Percentiles rank a stretch among this genome's conserved stretches.
These are phyloP conservation scores for Naja naja DNA, from an alignment of 2,113 vertebrate species.

Conservation along the genomic window DNA sequence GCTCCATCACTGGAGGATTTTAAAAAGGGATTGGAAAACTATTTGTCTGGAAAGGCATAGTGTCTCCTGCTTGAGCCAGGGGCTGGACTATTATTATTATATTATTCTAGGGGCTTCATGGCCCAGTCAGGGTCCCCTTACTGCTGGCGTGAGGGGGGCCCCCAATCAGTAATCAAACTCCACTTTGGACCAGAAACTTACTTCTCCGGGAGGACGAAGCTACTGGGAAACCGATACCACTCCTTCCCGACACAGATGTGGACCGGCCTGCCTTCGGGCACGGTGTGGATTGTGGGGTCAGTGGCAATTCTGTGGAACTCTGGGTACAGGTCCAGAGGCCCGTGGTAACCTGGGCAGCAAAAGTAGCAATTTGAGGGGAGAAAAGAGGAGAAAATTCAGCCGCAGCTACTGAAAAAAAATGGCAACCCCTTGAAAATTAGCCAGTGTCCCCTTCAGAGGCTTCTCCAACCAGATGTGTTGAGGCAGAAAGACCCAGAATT, in stretches of 20 bases:
- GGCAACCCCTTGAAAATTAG: not conserved
- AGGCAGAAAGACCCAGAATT: not conserved
- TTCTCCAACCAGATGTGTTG: not conserved
- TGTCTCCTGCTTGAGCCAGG: no score
- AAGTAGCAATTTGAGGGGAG: not conserved
- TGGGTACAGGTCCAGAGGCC: conserved; percentile 93
- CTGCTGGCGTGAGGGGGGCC: not conserved
- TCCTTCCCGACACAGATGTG: conserved; percentile 96
- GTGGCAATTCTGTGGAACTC: conserved; percentile 93
- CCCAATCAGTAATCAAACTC: not conserved
- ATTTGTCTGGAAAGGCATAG: no score
- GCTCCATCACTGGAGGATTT: no score
- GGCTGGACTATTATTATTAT: no score
- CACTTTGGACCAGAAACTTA: conserved; percentile 62
- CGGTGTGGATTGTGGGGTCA: conserved; percentile 83
- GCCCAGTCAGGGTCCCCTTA: not conserved
- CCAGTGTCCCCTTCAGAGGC: not conserved
- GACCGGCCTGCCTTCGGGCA: conserved; percentile 84
- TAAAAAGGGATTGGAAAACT: no score
- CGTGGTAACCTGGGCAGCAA: conserved; percentile 83
- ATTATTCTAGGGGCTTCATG: not conserved
- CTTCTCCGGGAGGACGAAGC: conserved; percentile 94
- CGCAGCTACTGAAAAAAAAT: no score
- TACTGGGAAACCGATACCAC: conserved; percentile 96
- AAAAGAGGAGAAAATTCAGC: not conserved